These are phyloP conservation scores for Argopecten irradians DNA, from an alignment of 1,140 invertebrate species.

Conservation along the genomic window DNA sequence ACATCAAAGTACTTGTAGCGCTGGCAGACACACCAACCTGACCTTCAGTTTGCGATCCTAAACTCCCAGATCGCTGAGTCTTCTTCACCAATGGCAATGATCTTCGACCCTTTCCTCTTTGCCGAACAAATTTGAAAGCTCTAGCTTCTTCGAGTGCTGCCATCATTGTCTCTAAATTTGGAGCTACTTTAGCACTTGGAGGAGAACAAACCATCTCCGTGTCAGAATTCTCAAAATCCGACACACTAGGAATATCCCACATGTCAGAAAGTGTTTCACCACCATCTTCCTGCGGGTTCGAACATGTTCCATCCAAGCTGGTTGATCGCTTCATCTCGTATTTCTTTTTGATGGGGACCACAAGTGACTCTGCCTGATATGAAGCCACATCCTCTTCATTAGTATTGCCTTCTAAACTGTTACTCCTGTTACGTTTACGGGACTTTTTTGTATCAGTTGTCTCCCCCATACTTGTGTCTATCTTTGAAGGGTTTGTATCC, in stretches of 20 bases:
- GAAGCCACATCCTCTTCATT: background rate
- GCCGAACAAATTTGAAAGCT: slow-evolving; percentile 37
- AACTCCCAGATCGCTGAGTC: background rate
- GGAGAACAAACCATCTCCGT: slow-evolving; percentile 31
- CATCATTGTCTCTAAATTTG: slow-evolving; percentile 47
- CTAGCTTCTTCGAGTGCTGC: slow-evolving; percentile 46
- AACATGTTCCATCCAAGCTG: background rate
- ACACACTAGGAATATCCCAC: slow-evolving; percentile 38
- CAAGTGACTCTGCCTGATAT: background rate
- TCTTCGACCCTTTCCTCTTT: background rate
- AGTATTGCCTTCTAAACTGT: slow-evolving; percentile 34
- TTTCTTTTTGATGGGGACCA: background rate
- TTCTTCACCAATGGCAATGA: background rate
- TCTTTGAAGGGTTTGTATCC: background rate
- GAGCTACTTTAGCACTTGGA: slow-evolving; percentile 28
- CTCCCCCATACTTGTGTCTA: background rate
- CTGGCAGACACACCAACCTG: background rate
- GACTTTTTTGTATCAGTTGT: slow-evolving; percentile 5
- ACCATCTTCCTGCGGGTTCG: background rate
- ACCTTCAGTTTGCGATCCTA: background rate
- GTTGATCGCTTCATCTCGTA: background rate
- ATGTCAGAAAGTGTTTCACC: slow-evolving; percentile 38
- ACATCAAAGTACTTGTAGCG: background rate
- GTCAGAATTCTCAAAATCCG: slow-evolving; percentile 41
- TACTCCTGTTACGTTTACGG: slow-evolving; percentile 38